Conservation (phyloP, 2,113 vertebrate genomes). For the Platysternon megacephalum region DNA sequence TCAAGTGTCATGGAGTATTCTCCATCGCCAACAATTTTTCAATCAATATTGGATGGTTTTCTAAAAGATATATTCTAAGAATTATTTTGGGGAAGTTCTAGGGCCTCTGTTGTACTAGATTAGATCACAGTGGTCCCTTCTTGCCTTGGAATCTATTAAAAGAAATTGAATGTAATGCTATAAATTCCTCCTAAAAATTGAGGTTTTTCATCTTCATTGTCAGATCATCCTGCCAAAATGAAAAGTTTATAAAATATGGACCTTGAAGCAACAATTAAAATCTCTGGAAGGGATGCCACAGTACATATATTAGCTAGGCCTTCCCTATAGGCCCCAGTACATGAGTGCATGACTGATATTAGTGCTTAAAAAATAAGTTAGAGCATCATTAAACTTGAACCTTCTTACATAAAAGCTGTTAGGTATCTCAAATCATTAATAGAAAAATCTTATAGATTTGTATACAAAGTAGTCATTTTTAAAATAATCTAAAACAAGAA, state of each 20-base stretch:
- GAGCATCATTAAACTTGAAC: neutral
- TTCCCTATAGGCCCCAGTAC: neutral
- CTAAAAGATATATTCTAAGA: neutral
- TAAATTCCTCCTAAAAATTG: neutral
- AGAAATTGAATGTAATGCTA: neutral
- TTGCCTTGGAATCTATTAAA: neutral
- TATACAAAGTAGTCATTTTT: neutral
- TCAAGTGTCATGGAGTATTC: neutral
- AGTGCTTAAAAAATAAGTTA: neutral
- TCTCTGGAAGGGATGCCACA: neutral
- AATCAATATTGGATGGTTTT: neutral
- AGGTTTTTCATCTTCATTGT: no score
- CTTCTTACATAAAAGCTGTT: neutral
- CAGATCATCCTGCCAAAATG: neutral
- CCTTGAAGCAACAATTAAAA: neutral
- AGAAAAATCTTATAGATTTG: neutral
- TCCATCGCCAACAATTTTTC: neutral
- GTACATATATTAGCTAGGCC: neutral
- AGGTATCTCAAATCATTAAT: neutral
- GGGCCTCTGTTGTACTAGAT: neutral
- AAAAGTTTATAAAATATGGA: neutral
- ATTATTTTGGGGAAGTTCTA: neutral
- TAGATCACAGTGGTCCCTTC: no score
- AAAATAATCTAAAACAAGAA: fast-evolving
- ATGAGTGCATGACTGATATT: neutral